Evolutionary conservation across 2,113 vertebrate genomes (phyloP).

Genomic region (Sialia sialis): DNA sequence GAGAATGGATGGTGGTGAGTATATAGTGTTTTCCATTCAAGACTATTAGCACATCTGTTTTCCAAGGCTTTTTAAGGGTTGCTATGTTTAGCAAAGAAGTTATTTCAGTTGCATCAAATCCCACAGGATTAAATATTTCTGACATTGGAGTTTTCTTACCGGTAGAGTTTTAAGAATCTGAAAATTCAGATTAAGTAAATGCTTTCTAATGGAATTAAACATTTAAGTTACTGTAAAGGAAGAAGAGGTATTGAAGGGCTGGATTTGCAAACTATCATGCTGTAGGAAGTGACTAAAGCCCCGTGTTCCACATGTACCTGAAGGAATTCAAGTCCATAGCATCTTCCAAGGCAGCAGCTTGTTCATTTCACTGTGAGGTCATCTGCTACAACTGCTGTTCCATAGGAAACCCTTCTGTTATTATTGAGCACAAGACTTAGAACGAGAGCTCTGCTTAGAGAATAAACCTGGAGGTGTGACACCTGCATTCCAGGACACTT

Average conservation of each 20-base stretch:
- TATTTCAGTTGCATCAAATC: background rate
- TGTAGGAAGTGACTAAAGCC: background rate
- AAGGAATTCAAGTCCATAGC: background rate
- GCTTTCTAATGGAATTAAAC: background rate
- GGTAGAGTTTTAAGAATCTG: background rate
- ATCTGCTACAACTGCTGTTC: background rate
- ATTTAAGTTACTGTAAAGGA: background rate
- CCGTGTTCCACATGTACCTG: background rate
- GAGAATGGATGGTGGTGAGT: background rate
- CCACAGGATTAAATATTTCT: background rate
- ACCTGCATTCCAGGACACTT: background rate
- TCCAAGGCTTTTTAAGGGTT: background rate
- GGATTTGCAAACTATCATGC: background rate
- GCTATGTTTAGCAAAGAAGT: background rate
- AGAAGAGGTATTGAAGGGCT: background rate
- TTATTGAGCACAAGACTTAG: background rate
- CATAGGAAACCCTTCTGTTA: background rate
- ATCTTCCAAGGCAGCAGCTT: background rate
- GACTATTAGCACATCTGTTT: conserved; percentile 30
- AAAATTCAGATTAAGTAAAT: background rate
- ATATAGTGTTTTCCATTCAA: background rate
- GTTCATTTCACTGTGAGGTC: background rate
- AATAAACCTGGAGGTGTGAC: background rate
- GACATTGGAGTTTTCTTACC: background rate
- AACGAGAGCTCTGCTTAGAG: background rate